phyloP scores from a whole-genome alignment of 2,888 invertebrate genomes.

The Leptopilina myrica region DNA sequence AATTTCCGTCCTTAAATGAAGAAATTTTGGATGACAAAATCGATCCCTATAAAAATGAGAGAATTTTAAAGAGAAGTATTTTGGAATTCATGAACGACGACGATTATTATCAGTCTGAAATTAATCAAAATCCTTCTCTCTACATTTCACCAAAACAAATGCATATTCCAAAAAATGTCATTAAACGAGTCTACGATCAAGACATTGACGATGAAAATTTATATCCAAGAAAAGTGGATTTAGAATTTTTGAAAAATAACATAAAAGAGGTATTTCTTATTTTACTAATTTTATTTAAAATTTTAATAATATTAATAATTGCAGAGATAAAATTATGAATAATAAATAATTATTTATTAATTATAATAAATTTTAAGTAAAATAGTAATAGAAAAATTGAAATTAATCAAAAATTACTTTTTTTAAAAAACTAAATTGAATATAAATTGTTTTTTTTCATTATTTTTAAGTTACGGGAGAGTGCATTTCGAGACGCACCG shows the following conservation, averaged over 20 bases:
- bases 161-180: not conserved
- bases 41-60: slow-evolving; percentile 31
- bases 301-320: no score
- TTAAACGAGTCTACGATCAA: not conserved
- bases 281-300: no score
- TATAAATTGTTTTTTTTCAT: not conserved
- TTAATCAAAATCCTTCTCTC: slow-evolving; percentile 1
- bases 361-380: not conserved
- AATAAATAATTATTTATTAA: not conserved
- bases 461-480: not conserved
- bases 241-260: slow-evolving; percentile 46
- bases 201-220: not conserved
- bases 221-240: slow-evolving; percentile 17
- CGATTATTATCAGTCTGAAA: slow-evolving; percentile 51
- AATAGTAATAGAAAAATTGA: not conserved
- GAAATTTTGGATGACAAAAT: slow-evolving; percentile 39
- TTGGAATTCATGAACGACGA: slow-evolving; percentile 44
- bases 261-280: slow-evolving; percentile 14
- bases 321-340: no score
- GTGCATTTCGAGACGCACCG: slow-evolving; percentile 37
- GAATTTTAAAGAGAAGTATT: slow-evolving; percentile 31
- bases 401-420: not conserved
- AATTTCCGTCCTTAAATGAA: slow-evolving; percentile 32
- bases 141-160: slow-evolving; percentile 4
- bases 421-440: no score